These are phyloP conservation scores for Masnerella sp. DNA, from an alignment of 2,888 invertebrate genomes.

Conservation along the genomic window DNA sequence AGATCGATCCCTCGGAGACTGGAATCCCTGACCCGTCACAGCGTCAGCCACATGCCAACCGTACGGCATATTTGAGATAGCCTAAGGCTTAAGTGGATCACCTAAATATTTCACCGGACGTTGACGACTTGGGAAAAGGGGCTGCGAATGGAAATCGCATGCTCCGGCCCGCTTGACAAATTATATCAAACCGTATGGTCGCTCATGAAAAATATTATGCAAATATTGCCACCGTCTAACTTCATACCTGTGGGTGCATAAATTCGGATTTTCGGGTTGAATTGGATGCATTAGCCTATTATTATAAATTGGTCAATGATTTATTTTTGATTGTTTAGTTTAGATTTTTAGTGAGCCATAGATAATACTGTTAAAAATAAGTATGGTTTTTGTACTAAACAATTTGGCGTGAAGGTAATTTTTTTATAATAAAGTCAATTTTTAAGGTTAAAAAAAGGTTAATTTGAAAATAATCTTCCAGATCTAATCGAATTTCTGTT, in stretches of 20 bases:
- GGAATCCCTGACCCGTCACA: constrained; percentile 58
- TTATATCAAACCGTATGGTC: constrained; percentile 40
- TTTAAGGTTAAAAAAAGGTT: too few relatives aligned
- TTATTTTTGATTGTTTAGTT: too few relatives aligned
- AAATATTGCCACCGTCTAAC: constrained; percentile 23
- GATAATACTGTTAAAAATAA: too few relatives aligned
- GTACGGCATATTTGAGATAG: constrained; percentile 56
- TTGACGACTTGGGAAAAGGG: constrained; percentile 53
- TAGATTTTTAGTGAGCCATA: too few relatives aligned
- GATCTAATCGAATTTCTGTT: constrained; percentile 4
- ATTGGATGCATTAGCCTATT: too few relatives aligned
- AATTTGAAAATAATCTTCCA: constrained; percentile 9
- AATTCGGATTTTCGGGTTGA: too few relatives aligned
- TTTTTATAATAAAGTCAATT: too few relatives aligned
- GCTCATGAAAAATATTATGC: constrained; percentile 48
- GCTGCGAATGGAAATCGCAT: constrained; percentile 52
- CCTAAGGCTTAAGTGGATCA: constrained; percentile 57
- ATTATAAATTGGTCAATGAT: too few relatives aligned
- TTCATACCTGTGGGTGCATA: too few relatives aligned
- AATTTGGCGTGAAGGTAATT: too few relatives aligned
- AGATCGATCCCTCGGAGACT: constrained; percentile 60
- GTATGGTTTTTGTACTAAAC: too few relatives aligned
- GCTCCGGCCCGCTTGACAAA: constrained; percentile 37
- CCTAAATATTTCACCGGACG: constrained; percentile 59
- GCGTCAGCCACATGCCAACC: constrained; percentile 51